phyloP scores from a whole-genome alignment of 2,888 invertebrate species.

The Philhelius pedissequus region DNA sequence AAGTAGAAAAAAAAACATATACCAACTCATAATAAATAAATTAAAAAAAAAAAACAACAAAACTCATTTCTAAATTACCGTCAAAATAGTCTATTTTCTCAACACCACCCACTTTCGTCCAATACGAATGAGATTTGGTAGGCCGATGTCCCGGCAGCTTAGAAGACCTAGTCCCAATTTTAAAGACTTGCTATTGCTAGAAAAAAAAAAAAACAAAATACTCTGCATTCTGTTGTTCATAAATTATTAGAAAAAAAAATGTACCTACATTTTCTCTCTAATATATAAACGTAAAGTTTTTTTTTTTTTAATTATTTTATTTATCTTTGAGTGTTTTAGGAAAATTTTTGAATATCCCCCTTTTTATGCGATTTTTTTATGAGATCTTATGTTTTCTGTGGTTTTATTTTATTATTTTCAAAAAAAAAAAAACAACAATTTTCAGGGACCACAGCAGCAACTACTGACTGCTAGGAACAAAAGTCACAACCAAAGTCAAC shows the following conservation, averaged over 20 bases:
- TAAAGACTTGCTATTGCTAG: constrained; percentile 4
- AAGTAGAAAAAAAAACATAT: constrained; percentile 12
- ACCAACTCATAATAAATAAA: constrained; percentile 36
- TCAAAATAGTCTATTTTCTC: constrained; percentile 50
- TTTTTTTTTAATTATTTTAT: constrained; percentile 2
- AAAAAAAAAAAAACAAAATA: neutral
- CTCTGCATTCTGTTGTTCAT: constrained; percentile 49
- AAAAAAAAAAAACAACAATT: neutral
- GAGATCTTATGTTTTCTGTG: constrained; percentile 18
- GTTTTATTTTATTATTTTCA: neutral
- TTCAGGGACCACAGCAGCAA: neutral
- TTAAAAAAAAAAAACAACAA: constrained; percentile 14
- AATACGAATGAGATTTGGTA: neutral
- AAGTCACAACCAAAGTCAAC: constrained; percentile 9
- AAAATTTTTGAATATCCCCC: constrained; percentile 3
- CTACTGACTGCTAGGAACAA: neutral
- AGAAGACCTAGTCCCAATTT: constrained; percentile 55
- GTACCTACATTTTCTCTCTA: neutral
- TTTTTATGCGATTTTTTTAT: constrained; percentile 14
- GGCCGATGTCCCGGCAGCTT: constrained; percentile 13
- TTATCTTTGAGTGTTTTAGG: neutral
- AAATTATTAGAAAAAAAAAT: constrained; percentile 34
- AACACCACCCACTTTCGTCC: constrained; percentile 45
- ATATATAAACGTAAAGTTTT: neutral
- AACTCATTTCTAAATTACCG: constrained; percentile 36